phyloP scores from a whole-genome alignment of 2,797 vertebrate genomes.

The Erpetoichthys calabaricus region DNA sequence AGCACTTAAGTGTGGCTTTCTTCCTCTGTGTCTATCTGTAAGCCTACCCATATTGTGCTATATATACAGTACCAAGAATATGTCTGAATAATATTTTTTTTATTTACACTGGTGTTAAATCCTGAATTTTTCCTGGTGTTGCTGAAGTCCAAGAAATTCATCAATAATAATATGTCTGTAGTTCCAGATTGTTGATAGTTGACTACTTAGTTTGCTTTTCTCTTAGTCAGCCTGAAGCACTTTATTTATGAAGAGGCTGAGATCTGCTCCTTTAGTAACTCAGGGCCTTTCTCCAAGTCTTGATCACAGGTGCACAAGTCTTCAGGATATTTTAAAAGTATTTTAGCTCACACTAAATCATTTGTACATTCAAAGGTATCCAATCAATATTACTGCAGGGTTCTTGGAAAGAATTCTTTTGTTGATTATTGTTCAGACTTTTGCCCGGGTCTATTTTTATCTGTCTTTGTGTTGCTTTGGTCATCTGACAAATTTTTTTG shows the following conservation, averaged over 20 bases:
- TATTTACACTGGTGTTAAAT: no score
- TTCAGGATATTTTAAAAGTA: slow-evolving; percentile 2
- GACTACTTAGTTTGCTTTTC: no score
- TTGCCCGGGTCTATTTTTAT: slow-evolving; percentile 14
- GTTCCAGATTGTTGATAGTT: no score
- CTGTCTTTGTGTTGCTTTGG: not conserved
- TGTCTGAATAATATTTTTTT: no score
- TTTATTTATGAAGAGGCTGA: slow-evolving; percentile 1
- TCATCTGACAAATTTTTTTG: no score
- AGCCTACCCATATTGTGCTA: no score
- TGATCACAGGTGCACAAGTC: not conserved
- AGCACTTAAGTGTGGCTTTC: no score
- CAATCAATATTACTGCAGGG: slow-evolving; percentile 2
- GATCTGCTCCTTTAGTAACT: not conserved
- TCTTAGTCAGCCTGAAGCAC: not conserved
- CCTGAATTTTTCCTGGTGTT: no score
- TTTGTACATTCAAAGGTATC: slow-evolving; percentile 1
- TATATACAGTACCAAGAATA: no score
- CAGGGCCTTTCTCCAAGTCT: not conserved
- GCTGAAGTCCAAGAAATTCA: no score
- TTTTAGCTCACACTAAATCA: slow-evolving; percentile 4
- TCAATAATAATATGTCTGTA: no score
- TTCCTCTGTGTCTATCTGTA: no score
- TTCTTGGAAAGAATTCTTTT: slow-evolving; percentile 20
- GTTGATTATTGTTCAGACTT: slow-evolving; percentile 13